These are phyloP conservation scores for Excalfactoria chinensis DNA, from an alignment of 2,113 vertebrate species.

Conservation along the genomic window DNA sequence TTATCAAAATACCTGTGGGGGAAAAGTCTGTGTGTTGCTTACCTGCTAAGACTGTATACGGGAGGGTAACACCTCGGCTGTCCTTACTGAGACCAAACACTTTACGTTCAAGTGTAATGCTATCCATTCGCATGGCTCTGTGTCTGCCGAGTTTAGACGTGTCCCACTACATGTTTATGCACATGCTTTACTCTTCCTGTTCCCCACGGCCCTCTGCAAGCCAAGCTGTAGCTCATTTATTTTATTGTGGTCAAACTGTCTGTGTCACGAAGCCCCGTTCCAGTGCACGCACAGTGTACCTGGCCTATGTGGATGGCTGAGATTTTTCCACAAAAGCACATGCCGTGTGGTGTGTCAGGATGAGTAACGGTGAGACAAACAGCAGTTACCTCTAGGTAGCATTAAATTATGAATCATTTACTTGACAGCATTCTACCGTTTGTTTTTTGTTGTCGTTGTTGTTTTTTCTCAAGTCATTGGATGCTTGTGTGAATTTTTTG, in stretches of 20 bases:
- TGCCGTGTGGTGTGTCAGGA: slow-evolving; percentile 31
- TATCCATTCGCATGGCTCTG: background rate
- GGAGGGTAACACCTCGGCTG: background rate
- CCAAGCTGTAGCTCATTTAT: background rate
- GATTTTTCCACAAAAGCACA: slow-evolving; percentile 13
- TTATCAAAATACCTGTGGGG: background rate
- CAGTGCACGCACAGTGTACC: background rate
- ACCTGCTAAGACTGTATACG: background rate
- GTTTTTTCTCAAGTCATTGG: background rate
- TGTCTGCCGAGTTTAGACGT: background rate
- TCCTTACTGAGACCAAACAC: background rate
- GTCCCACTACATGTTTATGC: background rate
- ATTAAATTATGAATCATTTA: slow-evolving; percentile 53
- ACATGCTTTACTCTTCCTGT: background rate
- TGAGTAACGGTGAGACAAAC: slow-evolving; percentile 6
- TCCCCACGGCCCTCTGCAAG: background rate
- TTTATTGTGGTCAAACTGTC: background rate
- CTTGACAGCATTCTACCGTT: slow-evolving; percentile 40
- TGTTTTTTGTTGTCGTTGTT: too few species aligned
- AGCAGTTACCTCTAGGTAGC: slow-evolving; percentile 35
- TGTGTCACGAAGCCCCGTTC: background rate
- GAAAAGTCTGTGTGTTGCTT: background rate
- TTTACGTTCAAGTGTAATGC: background rate
- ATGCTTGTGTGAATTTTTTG: slow-evolving; percentile 58
- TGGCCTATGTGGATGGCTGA: slow-evolving; percentile 1